These are phyloP conservation scores for Rhinopithecus roxellana DNA, from an alignment of 2,113 vertebrate genomes.

Conservation along the genomic window DNA sequence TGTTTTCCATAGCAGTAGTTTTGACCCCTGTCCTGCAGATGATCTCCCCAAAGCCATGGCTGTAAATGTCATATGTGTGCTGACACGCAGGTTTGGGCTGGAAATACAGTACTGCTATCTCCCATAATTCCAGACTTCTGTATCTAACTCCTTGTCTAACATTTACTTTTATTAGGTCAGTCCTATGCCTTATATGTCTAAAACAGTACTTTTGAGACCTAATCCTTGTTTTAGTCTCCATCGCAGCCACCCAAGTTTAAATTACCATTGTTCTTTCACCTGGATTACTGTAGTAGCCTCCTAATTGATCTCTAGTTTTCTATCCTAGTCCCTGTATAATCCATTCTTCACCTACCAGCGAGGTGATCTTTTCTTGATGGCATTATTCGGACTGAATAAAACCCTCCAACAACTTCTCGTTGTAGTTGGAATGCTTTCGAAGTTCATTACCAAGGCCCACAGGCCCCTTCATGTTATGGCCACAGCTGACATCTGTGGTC, in stretches of 20 bases:
- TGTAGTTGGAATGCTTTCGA: background rate
- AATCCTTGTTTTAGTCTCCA: background rate
- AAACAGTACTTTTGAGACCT: background rate
- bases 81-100: background rate
- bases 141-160: background rate
- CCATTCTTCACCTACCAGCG: background rate
- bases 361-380: background rate
- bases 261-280: background rate
- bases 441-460: background rate
- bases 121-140: background rate
- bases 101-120: background rate
- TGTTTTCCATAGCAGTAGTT: background rate
- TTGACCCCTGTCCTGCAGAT: background rate
- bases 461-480: background rate
- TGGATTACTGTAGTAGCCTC: background rate
- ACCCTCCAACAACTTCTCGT: background rate
- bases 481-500: background rate
- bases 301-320: background rate
- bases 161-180: background rate
- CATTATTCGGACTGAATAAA: background rate
- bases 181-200: background rate
- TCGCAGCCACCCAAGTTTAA: background rate
- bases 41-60: background rate
- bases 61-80: background rate
- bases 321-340: background rate